Conservation (phyloP, 2,113 vertebrate species). For the Riparia riparia region DNA sequence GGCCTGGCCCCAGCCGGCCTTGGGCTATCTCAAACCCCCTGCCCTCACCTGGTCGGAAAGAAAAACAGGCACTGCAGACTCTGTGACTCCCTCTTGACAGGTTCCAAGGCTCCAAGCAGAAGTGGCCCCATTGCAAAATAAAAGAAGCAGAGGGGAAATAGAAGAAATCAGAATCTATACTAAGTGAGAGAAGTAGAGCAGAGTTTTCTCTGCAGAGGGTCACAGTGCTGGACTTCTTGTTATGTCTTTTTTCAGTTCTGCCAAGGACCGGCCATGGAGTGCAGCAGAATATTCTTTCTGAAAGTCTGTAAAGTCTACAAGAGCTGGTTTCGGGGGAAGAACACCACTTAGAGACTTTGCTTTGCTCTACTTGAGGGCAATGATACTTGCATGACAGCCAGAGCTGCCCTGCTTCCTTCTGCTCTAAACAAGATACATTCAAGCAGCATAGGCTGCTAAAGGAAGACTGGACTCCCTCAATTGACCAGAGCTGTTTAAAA, state of each 20-base stretch:
- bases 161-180: background rate
- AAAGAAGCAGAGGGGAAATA: background rate
- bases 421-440: background rate
- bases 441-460: background rate
- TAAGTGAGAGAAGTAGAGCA: background rate
- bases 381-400: background rate
- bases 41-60: conserved; percentile 84
- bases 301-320: background rate
- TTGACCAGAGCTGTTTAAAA: background rate
- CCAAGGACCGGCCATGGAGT: background rate
- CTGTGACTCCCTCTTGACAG: fast-evolving
- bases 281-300: background rate
- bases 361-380: background rate
- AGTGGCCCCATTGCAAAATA: background rate
- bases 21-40: conserved; percentile 93
- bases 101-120: background rate
- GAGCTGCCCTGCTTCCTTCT: background rate
- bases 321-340: background rate
- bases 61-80: background rate
- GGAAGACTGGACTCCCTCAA: background rate
- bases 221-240: background rate
- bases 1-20: conserved; percentile 88
- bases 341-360: background rate
- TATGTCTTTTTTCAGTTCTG: background rate
- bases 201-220: background rate